Percentiles rank a stretch among this genome's conserved stretches.
Evolutionary conservation across 2,113 vertebrate genomes (phyloP).

Genomic region (Dicrurus megarhynchus): DNA sequence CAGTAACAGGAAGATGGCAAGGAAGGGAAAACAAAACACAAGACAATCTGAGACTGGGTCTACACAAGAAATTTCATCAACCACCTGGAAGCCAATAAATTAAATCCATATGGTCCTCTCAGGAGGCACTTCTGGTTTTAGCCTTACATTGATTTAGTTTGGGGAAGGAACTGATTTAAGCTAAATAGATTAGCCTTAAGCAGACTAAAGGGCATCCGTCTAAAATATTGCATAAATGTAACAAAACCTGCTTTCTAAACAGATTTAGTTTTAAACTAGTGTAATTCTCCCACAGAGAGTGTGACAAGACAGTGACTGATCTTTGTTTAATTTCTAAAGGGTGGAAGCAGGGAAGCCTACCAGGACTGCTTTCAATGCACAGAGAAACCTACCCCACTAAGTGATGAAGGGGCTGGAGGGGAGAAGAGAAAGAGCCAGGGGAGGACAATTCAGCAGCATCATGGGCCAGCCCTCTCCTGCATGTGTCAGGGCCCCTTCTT

Average conservation of each 20-base stretch:
- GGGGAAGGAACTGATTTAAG: slow-evolving; percentile 23
- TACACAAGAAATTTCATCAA: slow-evolving; percentile 6
- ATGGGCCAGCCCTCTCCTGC: background rate
- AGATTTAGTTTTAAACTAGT: slow-evolving; percentile 8
- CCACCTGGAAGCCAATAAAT: slow-evolving; percentile 50
- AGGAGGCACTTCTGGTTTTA: slow-evolving; percentile 43
- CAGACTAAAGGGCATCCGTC: background rate
- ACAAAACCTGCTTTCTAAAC: slow-evolving; percentile 33
- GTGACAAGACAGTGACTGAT: background rate
- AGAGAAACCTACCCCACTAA: background rate
- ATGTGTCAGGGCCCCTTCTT: background rate
- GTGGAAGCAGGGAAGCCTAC: background rate
- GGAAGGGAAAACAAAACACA: slow-evolving; percentile 20
- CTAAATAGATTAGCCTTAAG: slow-evolving; percentile 11
- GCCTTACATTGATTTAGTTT: slow-evolving; percentile 19
- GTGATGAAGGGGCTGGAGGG: background rate
- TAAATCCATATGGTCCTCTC: slow-evolving; percentile 17
- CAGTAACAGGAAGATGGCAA: slow-evolving; percentile 37
- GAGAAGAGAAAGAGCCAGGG: background rate
- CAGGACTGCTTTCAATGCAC: background rate
- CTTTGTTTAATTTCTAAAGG: background rate
- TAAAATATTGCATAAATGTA: slow-evolving; percentile 4
- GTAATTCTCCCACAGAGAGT: background rate
- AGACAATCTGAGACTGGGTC: background rate
- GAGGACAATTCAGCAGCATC: background rate